Evolutionary conservation across 1,140 invertebrate species (phyloP), one percentile per base, ranked within the genome.

Genomic region (Pentalonia nigronervosa): DNA sequence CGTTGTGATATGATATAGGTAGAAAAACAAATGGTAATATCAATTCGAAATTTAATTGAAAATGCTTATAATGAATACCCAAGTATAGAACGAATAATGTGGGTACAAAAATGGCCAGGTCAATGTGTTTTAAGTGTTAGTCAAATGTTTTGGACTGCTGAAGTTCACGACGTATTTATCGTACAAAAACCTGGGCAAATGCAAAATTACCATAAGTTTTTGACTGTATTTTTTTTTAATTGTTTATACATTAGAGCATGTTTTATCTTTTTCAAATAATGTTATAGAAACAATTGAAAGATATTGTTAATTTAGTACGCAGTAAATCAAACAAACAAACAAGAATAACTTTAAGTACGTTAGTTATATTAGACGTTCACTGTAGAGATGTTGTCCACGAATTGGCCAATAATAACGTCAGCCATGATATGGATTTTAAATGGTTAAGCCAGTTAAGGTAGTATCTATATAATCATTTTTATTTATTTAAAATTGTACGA

Each of bases 351-450:
- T 96, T 99, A 45, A 97, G 97, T 95, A 97, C 98, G 11, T 95
- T 99, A 81, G 98, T 99, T 94, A 98, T 99, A 30, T 97, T 99
- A 93, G 98, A 99, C 95, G 98, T 99, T 0, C 98, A 99, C 94
- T 98, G 98, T 4, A 97, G 98, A 95, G 98, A 99, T 95, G 98
- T 99, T 1, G 97, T 98, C 25, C 96, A 97, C 94, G 96, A 97
- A 50, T 95, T 99, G 45, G 95, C 97, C 25, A 95, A 96, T 17
- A 96, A 97, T 93, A 96, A 97, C 88, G 96, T 98, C 8, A 96
- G 96, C 94, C 97, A 97, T 94, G 81, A 81, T 41, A 97, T 96
- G 50, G 98, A 99, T 95, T 99, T 99, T 95, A 96, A 98, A 94
- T 99, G 99, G 99, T 95, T 99, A 48, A 96, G 98, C 36, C 98